Conservation (phyloP, 2,888 invertebrate genomes). For the Tenthredo amoena region DNA sequence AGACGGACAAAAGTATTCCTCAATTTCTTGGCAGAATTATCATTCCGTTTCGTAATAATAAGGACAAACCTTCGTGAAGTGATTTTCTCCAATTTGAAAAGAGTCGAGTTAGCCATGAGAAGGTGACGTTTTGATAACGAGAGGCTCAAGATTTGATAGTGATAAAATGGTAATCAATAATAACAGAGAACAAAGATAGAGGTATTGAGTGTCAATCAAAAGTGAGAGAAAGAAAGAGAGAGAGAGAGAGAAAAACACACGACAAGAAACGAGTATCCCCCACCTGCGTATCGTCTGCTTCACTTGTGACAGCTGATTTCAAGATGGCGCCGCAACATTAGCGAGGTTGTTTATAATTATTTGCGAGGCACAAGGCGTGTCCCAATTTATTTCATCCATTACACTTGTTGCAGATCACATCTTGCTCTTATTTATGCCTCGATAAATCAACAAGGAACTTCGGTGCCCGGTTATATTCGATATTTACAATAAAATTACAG, state of each 20-base stretch:
- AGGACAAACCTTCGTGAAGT: slow-evolving; percentile 13
- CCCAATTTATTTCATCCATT: slow-evolving; percentile 14
- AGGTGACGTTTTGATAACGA: not conserved
- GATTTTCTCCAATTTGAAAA: not conserved
- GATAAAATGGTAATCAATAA: slow-evolving; percentile 42
- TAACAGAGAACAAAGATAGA: slow-evolving; percentile 22
- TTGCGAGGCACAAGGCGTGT: slow-evolving; percentile 20
- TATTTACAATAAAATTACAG: not conserved
- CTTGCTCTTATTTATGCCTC: not conserved
- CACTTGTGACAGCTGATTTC: slow-evolving; percentile 68
- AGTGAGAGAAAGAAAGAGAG: not conserved
- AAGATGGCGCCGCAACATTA: slow-evolving; percentile 58
- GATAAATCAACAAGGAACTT: not conserved
- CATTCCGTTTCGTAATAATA: not conserved
- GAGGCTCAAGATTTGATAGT: not conserved
- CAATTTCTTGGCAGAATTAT: slow-evolving; percentile 6
- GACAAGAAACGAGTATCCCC: slow-evolving; percentile 34
- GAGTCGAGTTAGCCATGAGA: slow-evolving; percentile 14
- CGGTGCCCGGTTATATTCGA: not conserved
- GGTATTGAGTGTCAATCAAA: slow-evolving; percentile 37
- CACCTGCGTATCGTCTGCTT: slow-evolving; percentile 71
- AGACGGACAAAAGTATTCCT: not conserved
- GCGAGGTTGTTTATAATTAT: slow-evolving; percentile 33
- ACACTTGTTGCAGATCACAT: slow-evolving; percentile 25
- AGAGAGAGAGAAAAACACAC: not conserved